phyloP scores from a whole-genome alignment of 2,888 invertebrate species.

The Eustalomyia histrio region DNA sequence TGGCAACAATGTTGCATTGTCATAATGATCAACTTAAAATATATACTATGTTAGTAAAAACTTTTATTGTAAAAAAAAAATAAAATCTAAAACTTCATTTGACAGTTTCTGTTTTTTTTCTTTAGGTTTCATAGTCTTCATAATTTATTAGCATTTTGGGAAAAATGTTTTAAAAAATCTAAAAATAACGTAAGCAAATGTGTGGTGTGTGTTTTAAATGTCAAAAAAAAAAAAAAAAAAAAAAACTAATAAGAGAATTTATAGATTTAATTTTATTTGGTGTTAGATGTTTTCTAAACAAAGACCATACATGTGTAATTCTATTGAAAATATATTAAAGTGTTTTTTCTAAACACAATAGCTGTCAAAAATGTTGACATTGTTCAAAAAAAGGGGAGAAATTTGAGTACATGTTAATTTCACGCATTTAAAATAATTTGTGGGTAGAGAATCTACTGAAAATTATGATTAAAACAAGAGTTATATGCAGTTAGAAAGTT shows the following conservation, averaged over 20 bases:
- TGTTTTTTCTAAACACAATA: neutral
- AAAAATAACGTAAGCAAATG: neutral
- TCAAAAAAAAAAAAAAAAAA: no score
- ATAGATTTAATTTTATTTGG: neutral
- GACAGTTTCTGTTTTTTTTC: neutral
- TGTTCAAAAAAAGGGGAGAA: neutral
- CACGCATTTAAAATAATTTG: no score
- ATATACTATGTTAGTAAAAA: neutral
- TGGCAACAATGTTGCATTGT: slow-evolving; percentile 37
- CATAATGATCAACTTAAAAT: neutral
- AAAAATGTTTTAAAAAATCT: neutral
- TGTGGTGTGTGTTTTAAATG: neutral
- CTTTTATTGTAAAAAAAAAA: neutral
- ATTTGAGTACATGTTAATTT: no score
- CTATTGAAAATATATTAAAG: neutral
- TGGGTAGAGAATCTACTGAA: no score
- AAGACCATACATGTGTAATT: no score
- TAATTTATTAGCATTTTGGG: neutral
- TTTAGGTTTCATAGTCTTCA: neutral
- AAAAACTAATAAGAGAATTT: neutral
- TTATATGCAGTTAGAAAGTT: no score
- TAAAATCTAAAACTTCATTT: neutral
- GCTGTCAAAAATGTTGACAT: neutral
- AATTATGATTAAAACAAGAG: no score
- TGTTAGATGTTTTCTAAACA: neutral